Conservation (phyloP, 2,113 vertebrate species). For the Mormoops blainvillei region DNA sequence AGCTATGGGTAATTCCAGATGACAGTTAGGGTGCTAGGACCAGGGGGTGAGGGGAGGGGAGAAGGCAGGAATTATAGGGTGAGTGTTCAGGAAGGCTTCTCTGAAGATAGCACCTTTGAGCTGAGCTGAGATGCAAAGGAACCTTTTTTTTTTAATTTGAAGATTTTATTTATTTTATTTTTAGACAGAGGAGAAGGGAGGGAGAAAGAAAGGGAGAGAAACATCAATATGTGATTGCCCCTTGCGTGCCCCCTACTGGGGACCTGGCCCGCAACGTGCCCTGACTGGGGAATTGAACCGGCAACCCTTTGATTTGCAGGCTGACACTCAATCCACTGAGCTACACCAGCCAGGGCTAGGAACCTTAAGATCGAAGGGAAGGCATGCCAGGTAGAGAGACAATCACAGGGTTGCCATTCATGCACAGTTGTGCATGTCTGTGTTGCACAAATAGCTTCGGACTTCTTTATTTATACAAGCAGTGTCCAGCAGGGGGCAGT, state of each 20-base stretch:
- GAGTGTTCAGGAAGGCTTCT: neutral
- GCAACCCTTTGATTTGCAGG: no score
- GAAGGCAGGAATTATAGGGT: neutral
- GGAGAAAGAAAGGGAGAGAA: no score
- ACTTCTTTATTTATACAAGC: neutral
- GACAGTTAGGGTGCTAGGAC: neutral
- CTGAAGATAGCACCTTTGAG: neutral
- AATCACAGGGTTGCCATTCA: neutral
- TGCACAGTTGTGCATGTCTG: accelerated
- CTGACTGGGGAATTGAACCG: no score
- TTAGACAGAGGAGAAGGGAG: no score
- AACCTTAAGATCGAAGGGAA: neutral
- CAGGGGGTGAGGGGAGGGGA: neutral
- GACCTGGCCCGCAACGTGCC: no score
- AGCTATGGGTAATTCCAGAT: neutral
- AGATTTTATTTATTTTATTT: no score
- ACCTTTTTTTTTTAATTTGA: no score
- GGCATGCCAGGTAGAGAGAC: neutral
- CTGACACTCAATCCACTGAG: no score
- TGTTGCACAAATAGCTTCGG: neutral
- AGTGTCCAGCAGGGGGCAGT: neutral
- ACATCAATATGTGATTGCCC: no score
- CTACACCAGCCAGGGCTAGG: no score
- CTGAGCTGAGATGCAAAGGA: no score
- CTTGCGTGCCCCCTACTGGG: no score